Evolutionary conservation across 1,140 invertebrate genomes (phyloP).

Genomic region (Monomorium pharaonis): DNA sequence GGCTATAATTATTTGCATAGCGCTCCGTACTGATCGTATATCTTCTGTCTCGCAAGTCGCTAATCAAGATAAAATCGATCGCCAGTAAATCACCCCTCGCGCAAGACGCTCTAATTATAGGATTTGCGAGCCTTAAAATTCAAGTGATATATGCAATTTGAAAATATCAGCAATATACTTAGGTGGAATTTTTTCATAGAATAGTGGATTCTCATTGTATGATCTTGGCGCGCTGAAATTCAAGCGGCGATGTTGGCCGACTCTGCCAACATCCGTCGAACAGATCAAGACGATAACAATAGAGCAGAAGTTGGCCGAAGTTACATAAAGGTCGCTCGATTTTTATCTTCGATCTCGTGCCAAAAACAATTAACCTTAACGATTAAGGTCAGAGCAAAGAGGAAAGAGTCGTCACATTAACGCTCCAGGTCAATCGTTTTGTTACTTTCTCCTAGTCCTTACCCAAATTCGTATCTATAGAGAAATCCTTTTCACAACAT

Average conservation of each 20-base stretch:
- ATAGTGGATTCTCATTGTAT: neutral
- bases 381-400: slow-evolving; percentile 64
- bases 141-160: neutral
- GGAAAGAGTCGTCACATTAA: neutral
- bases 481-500: neutral
- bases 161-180: neutral
- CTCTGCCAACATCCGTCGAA: slow-evolving; percentile 30
- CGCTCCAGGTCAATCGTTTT: neutral
- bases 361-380: slow-evolving; percentile 72
- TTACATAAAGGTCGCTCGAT: slow-evolving; percentile 44
- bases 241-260: neutral
- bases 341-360: slow-evolving; percentile 58
- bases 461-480: neutral
- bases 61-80: slow-evolving; percentile 41
- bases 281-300: slow-evolving; percentile 57
- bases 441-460: neutral
- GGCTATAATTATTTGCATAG: slow-evolving; percentile 61
- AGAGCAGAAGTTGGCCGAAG: slow-evolving; percentile 38
- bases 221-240: slow-evolving; percentile 27
- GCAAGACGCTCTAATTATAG: slow-evolving; percentile 13
- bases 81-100: neutral
- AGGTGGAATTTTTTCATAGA: neutral
- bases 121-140: neutral
- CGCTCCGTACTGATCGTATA: slow-evolving; percentile 12
- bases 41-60: slow-evolving; percentile 30